Percentiles rank a stretch among this genome's conserved stretches.
phyloP scores from a whole-genome alignment of 2,888 invertebrate species.

The Notodonta ziczac region DNA sequence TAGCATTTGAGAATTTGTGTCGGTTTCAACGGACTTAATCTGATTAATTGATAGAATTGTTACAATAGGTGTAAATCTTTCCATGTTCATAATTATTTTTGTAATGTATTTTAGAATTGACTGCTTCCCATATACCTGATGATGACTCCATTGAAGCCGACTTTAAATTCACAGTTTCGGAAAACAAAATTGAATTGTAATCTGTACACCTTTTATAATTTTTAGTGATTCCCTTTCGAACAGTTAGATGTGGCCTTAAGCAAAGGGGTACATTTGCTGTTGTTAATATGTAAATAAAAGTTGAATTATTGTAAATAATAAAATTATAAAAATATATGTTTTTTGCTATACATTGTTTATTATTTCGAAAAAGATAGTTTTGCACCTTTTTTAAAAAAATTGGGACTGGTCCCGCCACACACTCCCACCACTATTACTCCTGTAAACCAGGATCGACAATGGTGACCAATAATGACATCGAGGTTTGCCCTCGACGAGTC shows the following conservation, averaged over 20 bases:
- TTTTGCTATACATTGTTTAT: conserved; percentile 72
- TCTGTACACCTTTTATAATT: conserved; percentile 60
- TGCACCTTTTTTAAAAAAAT: too few species aligned
- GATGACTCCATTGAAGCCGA: conserved; percentile 28
- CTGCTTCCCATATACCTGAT: conserved; percentile 38
- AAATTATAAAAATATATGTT: conserved; percentile 82
- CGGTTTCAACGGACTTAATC: conserved; percentile 49
- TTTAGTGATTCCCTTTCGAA: conserved; percentile 65
- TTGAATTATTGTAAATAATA: conserved; percentile 84
- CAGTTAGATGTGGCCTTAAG: conserved; percentile 76
- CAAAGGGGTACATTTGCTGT: conserved; percentile 71
- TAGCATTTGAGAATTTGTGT: conserved; percentile 56
- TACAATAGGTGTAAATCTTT: conserved; percentile 57
- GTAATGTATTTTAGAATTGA: conserved; percentile 47
- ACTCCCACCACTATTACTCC: too few species aligned
- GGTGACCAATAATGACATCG: too few species aligned
- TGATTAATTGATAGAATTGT: conserved; percentile 31
- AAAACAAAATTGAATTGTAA: conserved; percentile 33
- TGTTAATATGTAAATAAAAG: conserved; percentile 85
- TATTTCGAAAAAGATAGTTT: conserved; percentile 34
- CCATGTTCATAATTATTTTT: conserved; percentile 57
- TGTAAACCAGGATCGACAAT: too few species aligned
- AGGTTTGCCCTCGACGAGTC: too few species aligned
- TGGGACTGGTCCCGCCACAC: too few species aligned
- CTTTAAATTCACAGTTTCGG: conserved; percentile 45